A percentile compares a stretch with the other conserved stretches of the same genome.
Evolutionary conservation across 2,888 invertebrate species (phyloP).

Genomic region (Drosophila ezoana): DNA sequence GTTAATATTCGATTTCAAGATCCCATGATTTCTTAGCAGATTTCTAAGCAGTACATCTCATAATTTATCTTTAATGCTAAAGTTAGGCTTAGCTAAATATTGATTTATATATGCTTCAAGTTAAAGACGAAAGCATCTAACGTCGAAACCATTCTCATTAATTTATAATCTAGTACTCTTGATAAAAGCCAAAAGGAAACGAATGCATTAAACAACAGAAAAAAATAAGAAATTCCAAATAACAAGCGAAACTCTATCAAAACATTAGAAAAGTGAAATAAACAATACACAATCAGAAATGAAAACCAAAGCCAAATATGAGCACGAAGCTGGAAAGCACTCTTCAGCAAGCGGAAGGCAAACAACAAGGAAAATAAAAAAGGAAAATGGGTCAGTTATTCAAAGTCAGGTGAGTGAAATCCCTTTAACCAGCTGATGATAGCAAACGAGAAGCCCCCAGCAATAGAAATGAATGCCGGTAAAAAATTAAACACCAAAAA

Average conservation of each 20-base stretch:
- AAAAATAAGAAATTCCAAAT: slow-evolving; percentile 2
- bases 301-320: slow-evolving; percentile 19
- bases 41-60: too few relatives aligned
- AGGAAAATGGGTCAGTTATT: slow-evolving; percentile 10
- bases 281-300: slow-evolving; percentile 8
- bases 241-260: slow-evolving; percentile 8
- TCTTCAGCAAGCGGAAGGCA: slow-evolving; percentile 9
- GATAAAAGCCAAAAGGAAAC: slow-evolving; percentile 8
- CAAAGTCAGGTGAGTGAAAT: slow-evolving; percentile 42
- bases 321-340: slow-evolving; percentile 19
- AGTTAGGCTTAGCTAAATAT: too few relatives aligned
- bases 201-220: slow-evolving; percentile 8
- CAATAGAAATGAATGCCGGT: slow-evolving; percentile 27
- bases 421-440: slow-evolving; percentile 51
- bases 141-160: background rate
- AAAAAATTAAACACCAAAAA: slow-evolving; percentile 63
- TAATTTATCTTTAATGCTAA: too few relatives aligned
- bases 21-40: too few relatives aligned
- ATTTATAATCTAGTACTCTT: background rate
- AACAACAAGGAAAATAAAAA: slow-evolving; percentile 7
- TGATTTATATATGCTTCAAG: too few relatives aligned
- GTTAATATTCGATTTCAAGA: too few relatives aligned
- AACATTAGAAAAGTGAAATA: slow-evolving; percentile 27
- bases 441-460: slow-evolving; percentile 5
- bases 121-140: background rate